Evolutionary conservation across 1,140 invertebrate species (phyloP), one percentile per base, ranked within the genome.

Genomic region (Condylostylus longicornis): DNA sequence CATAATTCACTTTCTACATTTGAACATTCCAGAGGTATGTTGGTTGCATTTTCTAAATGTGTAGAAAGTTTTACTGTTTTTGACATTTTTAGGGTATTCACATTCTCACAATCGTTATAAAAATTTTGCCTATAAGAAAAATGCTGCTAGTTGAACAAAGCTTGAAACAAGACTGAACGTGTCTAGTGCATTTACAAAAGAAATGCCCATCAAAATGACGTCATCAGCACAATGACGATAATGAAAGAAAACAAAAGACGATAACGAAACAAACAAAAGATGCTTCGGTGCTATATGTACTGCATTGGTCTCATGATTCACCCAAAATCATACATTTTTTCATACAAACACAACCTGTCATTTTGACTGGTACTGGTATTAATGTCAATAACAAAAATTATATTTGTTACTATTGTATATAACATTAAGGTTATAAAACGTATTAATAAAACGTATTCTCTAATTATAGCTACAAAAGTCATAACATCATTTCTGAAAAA

Each of bases 41-140:
- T 37, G 27, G 35, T 37, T 37, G 18, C 17, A 30, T 37, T 37
- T 37, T 37, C 17, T 12, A 37, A 37, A 37, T 37, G 29, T 20
- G 14, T 13, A 37, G 18, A 37, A 37, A 29, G 8, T 29, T 37
- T 37, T 29, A 37, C 29, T 37, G 23, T 22, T 30, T 37, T 37
- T 37, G 35, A 4, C 35, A 29, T 30, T 37, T 37, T 25, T n/a
- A 25, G 23, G 23, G 23, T n/a, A 7, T 25, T n/a, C n/a, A n/a
- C n/a, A n/a, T n/a, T n/a, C 23, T 25, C 7, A 25, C 23, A n/a
- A 25, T 25, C 7, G n/a, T n/a, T 25, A 25, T 25, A 25, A 25
- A 25, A 25, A 25, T 25, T n/a, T n/a, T n/a, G n/a, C n/a, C n/a
- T n/a, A n/a, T n/a, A n/a, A n/a, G n/a, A n/a, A n/a, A n/a, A n/a